Evolutionary conservation across 2,888 invertebrate genomes (phyloP), one percentile per base, ranked within the genome.

Genomic region (Oxycera nigricornis): DNA sequence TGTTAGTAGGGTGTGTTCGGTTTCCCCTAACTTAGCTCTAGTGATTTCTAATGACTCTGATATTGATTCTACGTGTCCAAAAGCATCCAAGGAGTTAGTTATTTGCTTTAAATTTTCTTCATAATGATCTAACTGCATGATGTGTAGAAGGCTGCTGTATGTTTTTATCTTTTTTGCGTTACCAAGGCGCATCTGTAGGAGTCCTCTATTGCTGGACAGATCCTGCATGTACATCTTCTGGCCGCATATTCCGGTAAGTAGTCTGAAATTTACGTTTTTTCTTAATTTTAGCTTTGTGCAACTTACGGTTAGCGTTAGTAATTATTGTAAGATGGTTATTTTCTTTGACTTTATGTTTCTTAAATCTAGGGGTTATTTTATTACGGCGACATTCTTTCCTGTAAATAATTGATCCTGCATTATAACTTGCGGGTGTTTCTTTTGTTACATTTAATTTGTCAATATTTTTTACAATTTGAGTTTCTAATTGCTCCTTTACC

Each of bases 191-290:
- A 65, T 41, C 4, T 35, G 17, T 39, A 65, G 31, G 1, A 2
- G 1, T 65, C 39, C 65, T 0, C 39, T 2, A 2, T 2, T 41
- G 2, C 39, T 65, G 0, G 65, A 39, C 2, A 65, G 35, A 22
- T 39, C 1, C 1, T 41, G 39, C n/a, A 65, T 39, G 1, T 35
- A 35, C 39, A 65, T 65, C 20, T 31, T 35, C 31, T 65, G 65
- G 35, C 39, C 65, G 1, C 1, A 1, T 35, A 0, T 59, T 22
- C 1, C 14, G 1, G 1, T 11, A 1, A 17, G n/a, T 28, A 65
- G 1, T 26, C 39, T 65, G 39, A 39, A 65, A 65, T 65, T 65
- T 39, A 0, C 39, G 65, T 65, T 65, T 65, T 2, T 39, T 65
- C 2, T 65, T 65, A 24, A 65, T 2, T 65, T 65, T 65, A 1